phyloP scores from a whole-genome alignment of 2,888 invertebrate genomes.

The Caenorhabditis drosophilae region DNA sequence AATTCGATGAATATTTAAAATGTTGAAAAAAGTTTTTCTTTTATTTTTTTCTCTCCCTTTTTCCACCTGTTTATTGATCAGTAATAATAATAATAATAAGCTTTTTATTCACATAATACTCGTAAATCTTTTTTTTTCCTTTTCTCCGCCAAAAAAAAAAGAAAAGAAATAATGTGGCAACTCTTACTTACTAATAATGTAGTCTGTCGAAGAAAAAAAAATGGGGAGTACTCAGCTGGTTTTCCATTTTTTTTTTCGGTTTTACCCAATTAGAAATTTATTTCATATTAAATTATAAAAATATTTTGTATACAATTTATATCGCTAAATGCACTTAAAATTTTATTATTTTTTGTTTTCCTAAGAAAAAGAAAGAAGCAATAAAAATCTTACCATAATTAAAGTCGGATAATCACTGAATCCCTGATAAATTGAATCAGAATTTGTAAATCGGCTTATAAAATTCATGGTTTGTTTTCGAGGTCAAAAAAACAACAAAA shows the following conservation, averaged over 20 bases:
- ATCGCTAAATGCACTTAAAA: not conserved
- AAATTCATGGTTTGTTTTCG: slow-evolving; percentile 17
- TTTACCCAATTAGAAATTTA: not conserved
- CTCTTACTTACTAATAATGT: no score
- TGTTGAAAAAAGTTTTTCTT: not conserved
- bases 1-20: slow-evolving; percentile 27
- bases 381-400: slow-evolving; percentile 24
- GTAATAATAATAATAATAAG: not conserved
- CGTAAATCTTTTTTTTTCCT: not conserved
- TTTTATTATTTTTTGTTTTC: not conserved
- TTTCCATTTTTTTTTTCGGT: not conserved
- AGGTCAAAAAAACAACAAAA: no score
- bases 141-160: not conserved
- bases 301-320: not conserved
- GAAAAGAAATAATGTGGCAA: no score
- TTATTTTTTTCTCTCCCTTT: not conserved
- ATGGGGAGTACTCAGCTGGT: slow-evolving; percentile 1
- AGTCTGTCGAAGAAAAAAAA: no score
- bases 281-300: not conserved
- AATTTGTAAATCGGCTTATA: slow-evolving; percentile 20
- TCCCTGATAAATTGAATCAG: slow-evolving; percentile 28
- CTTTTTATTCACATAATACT: not conserved
- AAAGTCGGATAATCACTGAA: slow-evolving; percentile 20
- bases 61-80: not conserved
- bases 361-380: no score